These are phyloP conservation scores for Drosophila insularis DNA, from an alignment of 1,140 invertebrate species.

Conservation along the genomic window DNA sequence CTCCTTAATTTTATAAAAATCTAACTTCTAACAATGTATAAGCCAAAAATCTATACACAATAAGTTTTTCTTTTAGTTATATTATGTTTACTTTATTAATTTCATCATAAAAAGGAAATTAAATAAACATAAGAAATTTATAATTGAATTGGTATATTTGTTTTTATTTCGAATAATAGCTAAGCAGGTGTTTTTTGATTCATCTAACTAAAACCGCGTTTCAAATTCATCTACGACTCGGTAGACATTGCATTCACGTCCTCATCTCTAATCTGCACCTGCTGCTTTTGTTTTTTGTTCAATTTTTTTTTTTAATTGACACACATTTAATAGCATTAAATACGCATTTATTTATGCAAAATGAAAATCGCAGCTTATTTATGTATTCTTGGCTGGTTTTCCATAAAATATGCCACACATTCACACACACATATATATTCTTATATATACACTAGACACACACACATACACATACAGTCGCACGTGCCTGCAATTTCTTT, in stretches of 20 bases:
- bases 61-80: too few relatives aligned
- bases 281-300: constrained; percentile 38
- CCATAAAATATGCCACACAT: constrained; percentile 23
- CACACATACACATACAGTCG: constrained; percentile 28
- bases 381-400: constrained; percentile 34
- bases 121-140: too few relatives aligned
- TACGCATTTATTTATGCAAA: constrained; percentile 60
- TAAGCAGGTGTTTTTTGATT: too few relatives aligned
- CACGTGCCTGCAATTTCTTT: constrained; percentile 61
- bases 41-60: too few relatives aligned
- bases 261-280: constrained; percentile 52
- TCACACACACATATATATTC: constrained; percentile 12
- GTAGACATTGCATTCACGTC: neutral
- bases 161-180: too few relatives aligned
- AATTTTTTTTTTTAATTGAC: constrained; percentile 57
- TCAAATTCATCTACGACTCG: neutral
- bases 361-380: constrained; percentile 26
- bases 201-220: neutral
- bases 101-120: too few relatives aligned
- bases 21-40: too few relatives aligned
- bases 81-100: too few relatives aligned
- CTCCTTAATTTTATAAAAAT: too few relatives aligned
- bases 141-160: too few relatives aligned
- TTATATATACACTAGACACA: constrained; percentile 28
- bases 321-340: constrained; percentile 62